Base-by-base conservation (phyloP, 2,888 invertebrate species). In the Platynereis dumerilii region DNA sequence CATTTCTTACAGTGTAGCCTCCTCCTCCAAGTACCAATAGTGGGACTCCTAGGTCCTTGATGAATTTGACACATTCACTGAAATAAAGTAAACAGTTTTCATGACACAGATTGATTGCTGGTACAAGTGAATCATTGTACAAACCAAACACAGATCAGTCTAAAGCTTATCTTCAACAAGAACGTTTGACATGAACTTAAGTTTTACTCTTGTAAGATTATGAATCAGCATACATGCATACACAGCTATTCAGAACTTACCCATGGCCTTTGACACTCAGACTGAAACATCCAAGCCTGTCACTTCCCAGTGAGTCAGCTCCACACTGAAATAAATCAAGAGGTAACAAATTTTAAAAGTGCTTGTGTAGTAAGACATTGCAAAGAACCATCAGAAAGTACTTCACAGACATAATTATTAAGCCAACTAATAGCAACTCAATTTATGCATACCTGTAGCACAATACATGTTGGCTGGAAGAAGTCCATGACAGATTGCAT, bases 261-360 rank as follows among this genome's bases (percentile, higher is more conserved):
- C 97, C 97, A 78, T 98, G 97, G 0, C 97, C 97, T 74, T 92
- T 91, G 0, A 95, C 95, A 67, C 93, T 94, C 27, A 99, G 86
- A 29, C 95, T 95, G 85, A 99, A 99, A 82, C 97, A 97, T 0
- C 99, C 99, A 0, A 99, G 87, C 45, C 92, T 85, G 85, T 99
- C 99, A 53, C 94, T 93, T 0, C 96, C 96, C 42, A 99, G 86
- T 0, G 98, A 98, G 86, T 99, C 99, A 0, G 99, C 97, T 0
- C 99, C 99, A 85, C 99, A 99, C 86, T 97, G 94, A 0, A 74
- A 71, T 26, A 53, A 26, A 61, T 20, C 34, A 34, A 34, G 7
- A 34, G 34, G 12, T 7, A 34, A 34, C 34, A 5, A 34, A 34
- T 7, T 5, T 34, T 5, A 34, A 34, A 5, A 34, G 12, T 34